Conservation (phyloP, 1,140 invertebrate species). For the Atta cephalotes region DNA sequence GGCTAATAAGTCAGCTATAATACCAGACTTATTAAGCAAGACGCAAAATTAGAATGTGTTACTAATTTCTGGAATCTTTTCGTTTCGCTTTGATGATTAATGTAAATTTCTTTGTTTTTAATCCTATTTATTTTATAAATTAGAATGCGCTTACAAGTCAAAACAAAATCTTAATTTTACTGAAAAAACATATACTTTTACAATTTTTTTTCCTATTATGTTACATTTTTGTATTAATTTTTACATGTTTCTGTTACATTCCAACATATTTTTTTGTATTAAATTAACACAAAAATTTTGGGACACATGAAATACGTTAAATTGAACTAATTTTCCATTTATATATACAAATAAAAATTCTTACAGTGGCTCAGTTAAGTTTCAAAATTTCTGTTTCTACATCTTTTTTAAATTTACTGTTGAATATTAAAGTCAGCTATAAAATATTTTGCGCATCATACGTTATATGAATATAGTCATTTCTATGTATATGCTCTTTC, state of each 20-base stretch:
- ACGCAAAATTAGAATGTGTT: conserved; percentile 11
- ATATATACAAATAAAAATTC: no score
- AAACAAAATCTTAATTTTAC: background rate
- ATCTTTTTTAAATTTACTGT: background rate
- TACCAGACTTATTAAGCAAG: conserved; percentile 7
- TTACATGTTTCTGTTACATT: no score
- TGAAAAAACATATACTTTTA: no score
- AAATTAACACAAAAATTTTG: no score
- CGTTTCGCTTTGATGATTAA: background rate
- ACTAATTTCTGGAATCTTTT: background rate
- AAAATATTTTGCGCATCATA: background rate
- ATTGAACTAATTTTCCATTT: no score
- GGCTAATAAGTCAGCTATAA: conserved; percentile 30
- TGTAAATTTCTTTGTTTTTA: background rate
- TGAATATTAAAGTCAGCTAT: background rate
- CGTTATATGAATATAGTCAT: background rate
- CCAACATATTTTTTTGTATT: no score
- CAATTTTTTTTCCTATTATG: no score
- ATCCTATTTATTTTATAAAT: background rate
- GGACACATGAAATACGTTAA: no score
- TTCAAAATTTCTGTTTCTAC: background rate
- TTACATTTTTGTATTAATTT: no score
- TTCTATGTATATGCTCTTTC: conserved; percentile 7
- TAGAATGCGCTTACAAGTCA: background rate
- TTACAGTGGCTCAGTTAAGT: background rate